A percentile compares a stretch with the other conserved stretches of the same genome.
phyloP scores from a whole-genome alignment of 2,888 invertebrate species.

The Tenthredo mesomela region DNA sequence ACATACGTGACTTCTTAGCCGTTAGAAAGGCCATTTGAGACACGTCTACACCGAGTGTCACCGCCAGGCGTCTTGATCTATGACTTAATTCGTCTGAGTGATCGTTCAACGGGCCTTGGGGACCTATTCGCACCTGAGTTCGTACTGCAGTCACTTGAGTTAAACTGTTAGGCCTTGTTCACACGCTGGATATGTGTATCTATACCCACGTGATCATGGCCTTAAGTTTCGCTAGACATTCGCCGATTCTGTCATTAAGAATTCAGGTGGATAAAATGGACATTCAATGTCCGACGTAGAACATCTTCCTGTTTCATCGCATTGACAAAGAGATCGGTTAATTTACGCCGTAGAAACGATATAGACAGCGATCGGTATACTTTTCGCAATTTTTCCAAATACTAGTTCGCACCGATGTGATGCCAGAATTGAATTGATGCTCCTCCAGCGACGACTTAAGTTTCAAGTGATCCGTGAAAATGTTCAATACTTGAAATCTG shows the following conservation, averaged over 20 bases:
- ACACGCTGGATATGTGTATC: background rate
- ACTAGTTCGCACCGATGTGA: too few species aligned
- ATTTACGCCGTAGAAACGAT: background rate
- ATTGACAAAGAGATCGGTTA: background rate
- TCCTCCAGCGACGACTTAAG: background rate
- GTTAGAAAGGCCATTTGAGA: constrained; percentile 60
- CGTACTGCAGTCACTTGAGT: constrained; percentile 41
- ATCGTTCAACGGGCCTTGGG: constrained; percentile 60
- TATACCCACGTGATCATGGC: background rate
- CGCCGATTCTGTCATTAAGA: background rate
- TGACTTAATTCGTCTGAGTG: constrained; percentile 59
- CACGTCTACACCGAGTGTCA: constrained; percentile 49
- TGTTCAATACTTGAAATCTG: background rate
- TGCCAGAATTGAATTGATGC: background rate
- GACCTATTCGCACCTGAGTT: constrained; percentile 61
- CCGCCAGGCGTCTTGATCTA: constrained; percentile 56
- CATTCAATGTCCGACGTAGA: background rate
- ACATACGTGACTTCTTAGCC: constrained; percentile 44
- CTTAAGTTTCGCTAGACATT: background rate
- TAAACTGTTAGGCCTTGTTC: constrained; percentile 17
- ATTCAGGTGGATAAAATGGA: constrained; percentile 14
- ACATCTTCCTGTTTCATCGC: background rate
- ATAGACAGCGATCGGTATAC: background rate
- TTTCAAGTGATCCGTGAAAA: background rate
- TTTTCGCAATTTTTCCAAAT: background rate